These are phyloP conservation scores for Ptycholaimellus sp. DNA, from an alignment of 2,888 invertebrate species.

Conservation along the genomic window DNA sequence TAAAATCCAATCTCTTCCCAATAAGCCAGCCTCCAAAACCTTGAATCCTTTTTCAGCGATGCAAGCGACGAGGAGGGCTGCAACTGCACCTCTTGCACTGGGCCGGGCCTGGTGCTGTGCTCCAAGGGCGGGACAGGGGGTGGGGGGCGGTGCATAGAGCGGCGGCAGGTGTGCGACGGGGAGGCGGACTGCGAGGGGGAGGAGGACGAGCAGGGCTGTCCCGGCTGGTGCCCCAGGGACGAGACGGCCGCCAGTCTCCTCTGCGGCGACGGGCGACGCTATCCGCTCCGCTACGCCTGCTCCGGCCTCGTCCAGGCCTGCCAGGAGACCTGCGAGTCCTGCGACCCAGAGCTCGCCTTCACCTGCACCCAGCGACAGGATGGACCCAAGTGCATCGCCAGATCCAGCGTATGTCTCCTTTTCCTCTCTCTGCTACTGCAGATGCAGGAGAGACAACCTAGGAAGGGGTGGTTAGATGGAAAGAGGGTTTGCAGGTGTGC, in stretches of 20 bases:
- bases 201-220: not conserved
- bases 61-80: not conserved
- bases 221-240: not conserved
- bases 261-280: not conserved
- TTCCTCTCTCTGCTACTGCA: not conserved
- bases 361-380: not conserved
- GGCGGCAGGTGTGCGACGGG: not conserved
- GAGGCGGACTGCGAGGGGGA: not conserved
- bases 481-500: not conserved
- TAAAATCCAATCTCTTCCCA: too few relatives aligned
- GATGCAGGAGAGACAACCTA: not conserved
- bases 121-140: not conserved
- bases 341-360: slow-evolving; percentile 2
- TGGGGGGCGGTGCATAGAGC: not conserved
- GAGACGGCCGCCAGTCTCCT: not conserved
- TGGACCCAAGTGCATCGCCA: slow-evolving; percentile 1
- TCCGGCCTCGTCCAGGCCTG: not conserved
- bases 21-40: too few relatives aligned
- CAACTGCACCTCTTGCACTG: not conserved
- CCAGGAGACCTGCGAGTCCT: not conserved
- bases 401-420: not conserved
- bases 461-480: not conserved
- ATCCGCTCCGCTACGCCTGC: slow-evolving; percentile 1
- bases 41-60: too few relatives aligned
- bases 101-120: not conserved